Conservation (phyloP, 2,888 invertebrate species). For the Calameuta idolon region DNA sequence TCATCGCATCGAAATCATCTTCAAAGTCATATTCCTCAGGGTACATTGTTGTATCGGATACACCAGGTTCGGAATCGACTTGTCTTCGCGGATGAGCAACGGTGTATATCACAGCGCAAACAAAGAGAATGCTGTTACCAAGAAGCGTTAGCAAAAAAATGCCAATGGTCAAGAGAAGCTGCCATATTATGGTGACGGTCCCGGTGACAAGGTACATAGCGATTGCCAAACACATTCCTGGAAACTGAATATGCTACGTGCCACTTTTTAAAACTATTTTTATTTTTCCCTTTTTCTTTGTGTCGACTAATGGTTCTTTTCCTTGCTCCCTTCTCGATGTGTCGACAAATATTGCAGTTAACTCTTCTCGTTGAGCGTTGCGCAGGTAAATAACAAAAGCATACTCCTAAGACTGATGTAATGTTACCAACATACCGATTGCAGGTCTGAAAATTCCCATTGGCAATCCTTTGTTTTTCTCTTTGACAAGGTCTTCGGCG, state of each 20-base stretch:
- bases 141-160: conserved; percentile 38
- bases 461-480: conserved; percentile 74
- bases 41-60: conserved; percentile 48
- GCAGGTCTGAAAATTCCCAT: conserved; percentile 85
- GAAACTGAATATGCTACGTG: not conserved
- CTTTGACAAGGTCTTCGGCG: conserved; percentile 78
- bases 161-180: conserved; percentile 33
- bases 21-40: conserved; percentile 48
- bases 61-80: conserved; percentile 13
- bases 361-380: not conserved
- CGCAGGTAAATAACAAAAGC: not conserved
- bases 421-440: conserved; percentile 70
- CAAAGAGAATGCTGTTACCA: conserved; percentile 36
- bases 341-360: not conserved
- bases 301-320: not conserved
- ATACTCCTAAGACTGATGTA: not conserved
- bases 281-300: not conserved
- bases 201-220: conserved; percentile 45
- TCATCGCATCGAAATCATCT: conserved; percentile 45
- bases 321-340: not conserved
- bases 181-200: conserved; percentile 35
- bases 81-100: conserved; percentile 27
- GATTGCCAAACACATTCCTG: conserved; percentile 48
- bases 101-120: conserved; percentile 39
- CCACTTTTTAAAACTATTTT: not conserved